A percentile compares a stretch with the other conserved stretches of the same genome.
These are phyloP conservation scores for Tenebrosternarchus preto DNA, from an alignment of 2,113 vertebrate genomes.

Conservation along the genomic window DNA sequence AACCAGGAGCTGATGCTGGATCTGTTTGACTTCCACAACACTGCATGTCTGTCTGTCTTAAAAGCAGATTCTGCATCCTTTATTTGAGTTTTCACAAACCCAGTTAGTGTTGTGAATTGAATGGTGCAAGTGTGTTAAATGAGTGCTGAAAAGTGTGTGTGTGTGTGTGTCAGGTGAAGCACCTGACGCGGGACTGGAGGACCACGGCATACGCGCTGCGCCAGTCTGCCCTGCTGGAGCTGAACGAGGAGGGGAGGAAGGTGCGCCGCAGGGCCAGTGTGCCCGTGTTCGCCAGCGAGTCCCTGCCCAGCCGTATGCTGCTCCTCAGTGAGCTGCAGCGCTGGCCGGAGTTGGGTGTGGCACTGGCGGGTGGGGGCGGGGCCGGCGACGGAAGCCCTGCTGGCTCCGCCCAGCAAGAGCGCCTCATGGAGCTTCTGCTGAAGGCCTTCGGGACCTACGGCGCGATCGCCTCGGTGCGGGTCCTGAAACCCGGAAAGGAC, in stretches of 20 bases:
- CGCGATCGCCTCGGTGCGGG: slow-evolving; percentile 85
- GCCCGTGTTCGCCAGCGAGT: slow-evolving; percentile 91
- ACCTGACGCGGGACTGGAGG: slow-evolving; percentile 95
- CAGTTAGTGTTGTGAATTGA: background rate
- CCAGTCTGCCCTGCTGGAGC: slow-evolving; percentile 83
- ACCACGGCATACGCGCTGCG: slow-evolving; percentile 90
- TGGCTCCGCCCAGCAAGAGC: slow-evolving; percentile 80
- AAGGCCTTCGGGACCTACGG: slow-evolving; percentile 89
- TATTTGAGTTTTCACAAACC: background rate
- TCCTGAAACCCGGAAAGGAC: slow-evolving; percentile 90
- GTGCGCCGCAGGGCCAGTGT: slow-evolving; percentile 85
- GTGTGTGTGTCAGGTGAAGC: slow-evolving; percentile 83
- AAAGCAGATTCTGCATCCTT: background rate
- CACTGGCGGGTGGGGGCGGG: slow-evolving; percentile 65
- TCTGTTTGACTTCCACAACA: background rate
- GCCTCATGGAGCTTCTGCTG: slow-evolving; percentile 91
- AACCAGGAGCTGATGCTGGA: background rate
- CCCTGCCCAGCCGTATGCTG: slow-evolving; percentile 91
- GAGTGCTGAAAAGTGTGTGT: background rate
- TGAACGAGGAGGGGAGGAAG: slow-evolving; percentile 86
- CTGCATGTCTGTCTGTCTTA: background rate
- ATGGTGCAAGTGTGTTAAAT: background rate
- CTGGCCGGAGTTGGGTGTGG: slow-evolving; percentile 76
- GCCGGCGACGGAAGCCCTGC: slow-evolving; percentile 66
- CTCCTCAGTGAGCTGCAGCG: slow-evolving; percentile 86